Conservation (phyloP, 2,113 vertebrate species). For the Cardinalis cardinalis region DNA sequence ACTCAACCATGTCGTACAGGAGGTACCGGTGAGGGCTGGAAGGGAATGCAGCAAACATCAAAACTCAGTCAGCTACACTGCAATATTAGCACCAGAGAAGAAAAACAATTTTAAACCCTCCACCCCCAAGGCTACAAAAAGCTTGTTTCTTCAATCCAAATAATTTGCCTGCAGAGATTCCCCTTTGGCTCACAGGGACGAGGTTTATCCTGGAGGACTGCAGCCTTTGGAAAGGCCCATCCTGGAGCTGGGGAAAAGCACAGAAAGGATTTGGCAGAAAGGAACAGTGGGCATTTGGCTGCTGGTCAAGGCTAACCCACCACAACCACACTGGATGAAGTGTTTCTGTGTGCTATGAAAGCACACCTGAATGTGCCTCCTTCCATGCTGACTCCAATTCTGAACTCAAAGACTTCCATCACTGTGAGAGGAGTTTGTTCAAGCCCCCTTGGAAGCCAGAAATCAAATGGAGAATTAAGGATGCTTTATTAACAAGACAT, state of each 20-base stretch:
- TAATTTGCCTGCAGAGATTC: neutral
- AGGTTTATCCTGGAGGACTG: neutral
- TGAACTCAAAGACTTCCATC: neutral
- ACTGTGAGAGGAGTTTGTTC: neutral
- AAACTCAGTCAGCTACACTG: neutral
- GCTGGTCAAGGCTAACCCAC: neutral
- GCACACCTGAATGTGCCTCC: neutral
- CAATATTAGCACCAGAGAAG: neutral
- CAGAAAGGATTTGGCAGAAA: neutral
- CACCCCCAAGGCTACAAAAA: neutral
- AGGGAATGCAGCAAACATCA: neutral
- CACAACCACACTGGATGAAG: neutral
- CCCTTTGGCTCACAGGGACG: neutral
- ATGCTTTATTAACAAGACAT: neutral
- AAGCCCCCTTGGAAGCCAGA: neutral
- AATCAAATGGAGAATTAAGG: neutral
- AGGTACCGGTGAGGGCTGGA: slow-evolving; percentile 86
- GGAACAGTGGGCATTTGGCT: neutral
- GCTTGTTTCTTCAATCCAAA: neutral
- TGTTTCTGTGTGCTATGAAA: neutral
- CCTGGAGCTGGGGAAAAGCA: neutral
- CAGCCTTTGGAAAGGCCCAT: neutral
- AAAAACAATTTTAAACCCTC: neutral
- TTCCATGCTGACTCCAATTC: neutral
- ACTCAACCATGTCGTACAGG: slow-evolving; percentile 89